phyloP scores from a whole-genome alignment of 2,888 invertebrate species.

The Malthinus flaveolus region DNA sequence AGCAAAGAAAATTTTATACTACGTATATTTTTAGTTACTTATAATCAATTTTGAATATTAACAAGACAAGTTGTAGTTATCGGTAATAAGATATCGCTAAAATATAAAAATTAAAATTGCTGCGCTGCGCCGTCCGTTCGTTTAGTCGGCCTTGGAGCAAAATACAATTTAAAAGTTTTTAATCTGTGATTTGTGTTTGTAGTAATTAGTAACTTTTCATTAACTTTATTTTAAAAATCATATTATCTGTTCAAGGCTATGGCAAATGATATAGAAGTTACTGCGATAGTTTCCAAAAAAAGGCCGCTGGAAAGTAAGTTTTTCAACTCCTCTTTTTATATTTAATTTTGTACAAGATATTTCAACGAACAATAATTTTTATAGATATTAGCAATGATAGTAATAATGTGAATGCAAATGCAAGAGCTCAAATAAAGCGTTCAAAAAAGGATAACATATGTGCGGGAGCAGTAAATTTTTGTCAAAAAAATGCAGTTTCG shows the following conservation, averaged over 20 bases:
- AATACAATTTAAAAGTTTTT: too few species aligned
- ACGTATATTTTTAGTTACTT: too few species aligned
- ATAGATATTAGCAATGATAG: too few species aligned
- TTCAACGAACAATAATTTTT: neutral
- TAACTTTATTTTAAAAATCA: neutral
- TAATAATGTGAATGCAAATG: neutral
- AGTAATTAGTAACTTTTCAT: neutral
- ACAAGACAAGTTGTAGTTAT: too few species aligned
- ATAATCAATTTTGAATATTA: too few species aligned
- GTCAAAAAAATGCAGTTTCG: slow-evolving; percentile 67
- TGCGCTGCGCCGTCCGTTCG: too few species aligned
- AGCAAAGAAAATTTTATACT: too few species aligned
- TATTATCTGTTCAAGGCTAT: neutral
- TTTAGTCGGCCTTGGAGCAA: too few species aligned
- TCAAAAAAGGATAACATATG: slow-evolving; percentile 34
- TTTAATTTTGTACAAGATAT: neutral
- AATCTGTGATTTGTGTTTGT: neutral
- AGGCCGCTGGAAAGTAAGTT: slow-evolving; percentile 10
- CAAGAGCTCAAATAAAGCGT: slow-evolving; percentile 19
- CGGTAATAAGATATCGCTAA: too few species aligned
- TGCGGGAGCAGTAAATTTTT: slow-evolving; percentile 9
- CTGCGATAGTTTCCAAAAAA: neutral
- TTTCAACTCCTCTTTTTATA: slow-evolving; percentile 7
- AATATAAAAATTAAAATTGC: too few species aligned
- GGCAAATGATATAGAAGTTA: slow-evolving; percentile 13